phyloP scores from a whole-genome alignment of 2,888 invertebrate genomes.

The Molorchus minor region DNA sequence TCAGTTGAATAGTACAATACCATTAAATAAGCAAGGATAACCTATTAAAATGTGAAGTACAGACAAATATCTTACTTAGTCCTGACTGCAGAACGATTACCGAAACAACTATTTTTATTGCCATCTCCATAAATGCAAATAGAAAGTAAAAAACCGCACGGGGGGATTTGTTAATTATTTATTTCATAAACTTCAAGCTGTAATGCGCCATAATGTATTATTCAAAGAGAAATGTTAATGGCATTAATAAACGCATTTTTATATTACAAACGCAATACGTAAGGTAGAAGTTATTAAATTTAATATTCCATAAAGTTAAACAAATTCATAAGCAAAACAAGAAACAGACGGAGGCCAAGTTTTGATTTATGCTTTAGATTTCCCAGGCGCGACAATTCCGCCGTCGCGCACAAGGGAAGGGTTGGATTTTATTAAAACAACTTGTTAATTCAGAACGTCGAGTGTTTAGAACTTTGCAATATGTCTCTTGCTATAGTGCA shows the following conservation, averaged over 20 bases:
- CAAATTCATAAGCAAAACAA: constrained; percentile 56
- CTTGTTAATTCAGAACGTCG: constrained; percentile 63
- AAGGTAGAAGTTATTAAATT: constrained; percentile 51
- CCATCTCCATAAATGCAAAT: too few species aligned
- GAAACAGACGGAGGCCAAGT: constrained; percentile 55
- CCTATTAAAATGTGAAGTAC: too few species aligned
- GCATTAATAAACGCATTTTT: constrained; percentile 24
- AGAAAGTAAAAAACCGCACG: too few species aligned
- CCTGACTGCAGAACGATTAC: too few species aligned
- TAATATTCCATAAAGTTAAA: constrained; percentile 55
- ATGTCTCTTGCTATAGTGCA: constrained; percentile 53
- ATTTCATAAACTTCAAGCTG: too few species aligned
- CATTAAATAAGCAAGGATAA: too few species aligned
- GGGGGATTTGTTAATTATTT: too few species aligned
- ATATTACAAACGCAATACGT: constrained; percentile 37
- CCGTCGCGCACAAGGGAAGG: constrained; percentile 56
- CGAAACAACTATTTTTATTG: too few species aligned
- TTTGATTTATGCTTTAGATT: constrained; percentile 61
- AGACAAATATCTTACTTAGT: too few species aligned
- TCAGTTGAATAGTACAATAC: too few species aligned
- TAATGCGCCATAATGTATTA: background rate
- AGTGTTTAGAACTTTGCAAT: constrained; percentile 57
- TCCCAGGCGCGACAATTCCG: constrained; percentile 56
- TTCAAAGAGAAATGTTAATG: constrained; percentile 5
- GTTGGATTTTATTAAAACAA: constrained; percentile 64